Evolutionary conservation across 1,140 invertebrate genomes (phyloP).

Genomic region (Subanguina moxae): DNA sequence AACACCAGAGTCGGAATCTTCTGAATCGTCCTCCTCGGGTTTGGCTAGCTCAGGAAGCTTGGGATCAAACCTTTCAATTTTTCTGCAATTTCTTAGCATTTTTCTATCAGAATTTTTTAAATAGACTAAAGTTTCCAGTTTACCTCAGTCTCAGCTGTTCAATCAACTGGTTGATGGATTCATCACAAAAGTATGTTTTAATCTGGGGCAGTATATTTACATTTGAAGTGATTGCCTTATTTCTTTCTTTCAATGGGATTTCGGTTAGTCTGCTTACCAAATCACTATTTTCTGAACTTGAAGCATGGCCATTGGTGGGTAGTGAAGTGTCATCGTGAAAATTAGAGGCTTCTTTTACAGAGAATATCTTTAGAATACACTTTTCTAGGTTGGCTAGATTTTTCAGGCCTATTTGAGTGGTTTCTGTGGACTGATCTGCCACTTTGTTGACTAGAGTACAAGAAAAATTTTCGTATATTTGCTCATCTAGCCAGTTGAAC

Average conservation of each 20-base stretch:
- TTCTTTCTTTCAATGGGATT: not conserved
- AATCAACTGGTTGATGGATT: slow-evolving; percentile 31
- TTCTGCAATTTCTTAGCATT: slow-evolving; percentile 25
- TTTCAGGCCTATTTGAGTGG: not conserved
- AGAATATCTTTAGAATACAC: slow-evolving; percentile 9
- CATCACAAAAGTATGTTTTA: slow-evolving; percentile 5
- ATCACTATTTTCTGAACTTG: not conserved
- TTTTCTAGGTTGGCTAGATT: slow-evolving; percentile 15
- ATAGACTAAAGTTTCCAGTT: too few species aligned
- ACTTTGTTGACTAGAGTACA: not conserved
- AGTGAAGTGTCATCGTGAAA: slow-evolving; percentile 4
- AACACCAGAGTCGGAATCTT: slow-evolving; percentile 37
- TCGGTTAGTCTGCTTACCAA: slow-evolving; percentile 12
- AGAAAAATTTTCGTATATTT: slow-evolving; percentile 5
- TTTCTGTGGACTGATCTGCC: slow-evolving; percentile 4
- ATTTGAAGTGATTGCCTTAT: slow-evolving; percentile 13
- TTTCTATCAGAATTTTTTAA: not conserved
- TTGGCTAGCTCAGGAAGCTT: slow-evolving; percentile 22
- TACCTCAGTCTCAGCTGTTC: slow-evolving; percentile 36
- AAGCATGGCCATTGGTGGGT: slow-evolving; percentile 3
- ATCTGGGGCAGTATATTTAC: not conserved
- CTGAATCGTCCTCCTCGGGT: slow-evolving; percentile 30
- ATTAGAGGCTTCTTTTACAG: slow-evolving; percentile 7
- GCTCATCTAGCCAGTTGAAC: slow-evolving; percentile 18
- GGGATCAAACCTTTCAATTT: slow-evolving; percentile 40